phyloP scores from a whole-genome alignment of 2,113 vertebrate species.

The Prietella phreatophila region DNA sequence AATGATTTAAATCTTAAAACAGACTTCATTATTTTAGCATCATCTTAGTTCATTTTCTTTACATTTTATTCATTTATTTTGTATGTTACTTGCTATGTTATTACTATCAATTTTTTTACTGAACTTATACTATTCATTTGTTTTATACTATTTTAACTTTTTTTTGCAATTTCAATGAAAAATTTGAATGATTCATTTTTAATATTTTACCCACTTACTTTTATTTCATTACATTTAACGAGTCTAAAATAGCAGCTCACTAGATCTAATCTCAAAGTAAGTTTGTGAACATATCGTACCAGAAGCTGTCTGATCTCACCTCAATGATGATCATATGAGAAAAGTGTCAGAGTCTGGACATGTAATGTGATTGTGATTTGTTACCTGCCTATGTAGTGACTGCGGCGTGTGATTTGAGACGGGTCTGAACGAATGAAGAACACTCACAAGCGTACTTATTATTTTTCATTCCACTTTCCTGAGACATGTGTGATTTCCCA shows the following conservation, averaged over 20 bases:
- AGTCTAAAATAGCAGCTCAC: no score
- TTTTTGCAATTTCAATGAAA: background rate
- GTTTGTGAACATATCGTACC: no score
- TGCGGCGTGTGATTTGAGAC: no score
- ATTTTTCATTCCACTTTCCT: background rate
- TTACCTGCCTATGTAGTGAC: no score
- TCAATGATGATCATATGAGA: no score
- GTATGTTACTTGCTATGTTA: background rate
- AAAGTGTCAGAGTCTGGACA: no score
- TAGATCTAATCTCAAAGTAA: no score
- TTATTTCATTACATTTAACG: background rate
- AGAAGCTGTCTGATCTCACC: no score
- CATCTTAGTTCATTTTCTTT: background rate
- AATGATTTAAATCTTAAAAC: background rate
- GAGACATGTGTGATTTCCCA: background rate
- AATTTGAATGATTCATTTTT: background rate
- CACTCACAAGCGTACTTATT: no score
- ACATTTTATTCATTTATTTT: background rate
- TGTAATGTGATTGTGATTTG: no score
- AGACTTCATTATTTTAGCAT: background rate
- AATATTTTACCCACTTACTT: background rate
- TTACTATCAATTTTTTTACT: background rate
- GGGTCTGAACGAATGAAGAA: no score
- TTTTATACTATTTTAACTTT: background rate
- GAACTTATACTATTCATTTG: background rate